Evolutionary conservation across 2,797 vertebrate genomes (phyloP).

Genomic region (Takifugu ocellatus): DNA sequence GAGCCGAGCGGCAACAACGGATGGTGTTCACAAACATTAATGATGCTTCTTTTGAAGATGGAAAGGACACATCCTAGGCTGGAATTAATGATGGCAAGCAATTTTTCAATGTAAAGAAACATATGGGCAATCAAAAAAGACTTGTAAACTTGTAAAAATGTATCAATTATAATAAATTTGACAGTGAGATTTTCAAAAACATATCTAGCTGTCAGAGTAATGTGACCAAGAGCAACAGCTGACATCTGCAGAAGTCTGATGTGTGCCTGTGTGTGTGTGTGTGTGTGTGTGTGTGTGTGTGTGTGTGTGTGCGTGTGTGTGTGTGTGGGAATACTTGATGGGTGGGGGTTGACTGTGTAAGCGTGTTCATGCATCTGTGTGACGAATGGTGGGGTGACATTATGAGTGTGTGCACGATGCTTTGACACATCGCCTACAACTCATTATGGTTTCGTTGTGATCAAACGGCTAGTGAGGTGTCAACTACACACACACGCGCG

Average conservation of each 20-base stretch:
- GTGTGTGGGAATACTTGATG: neutral
- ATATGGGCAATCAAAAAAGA: no score
- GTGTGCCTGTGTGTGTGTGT: constrained; percentile 21
- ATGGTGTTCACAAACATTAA: constrained; percentile 2
- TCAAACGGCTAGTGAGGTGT: constrained; percentile 68
- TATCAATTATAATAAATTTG: constrained; percentile 22
- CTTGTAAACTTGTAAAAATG: no score
- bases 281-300: constrained; percentile 6
- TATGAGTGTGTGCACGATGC: constrained; percentile 59
- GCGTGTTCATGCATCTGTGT: constrained; percentile 27
- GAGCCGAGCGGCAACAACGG: neutral
- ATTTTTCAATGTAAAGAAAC: no score
- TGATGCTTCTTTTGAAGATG: neutral
- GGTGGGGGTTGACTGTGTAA: constrained; percentile 2
- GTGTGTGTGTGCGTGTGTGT: constrained; percentile 26
- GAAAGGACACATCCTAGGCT: no score
- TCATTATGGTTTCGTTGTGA: constrained; percentile 75
- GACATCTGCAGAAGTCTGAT: constrained; percentile 47
- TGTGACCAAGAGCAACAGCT: constrained; percentile 61
- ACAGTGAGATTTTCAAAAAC: constrained; percentile 35
- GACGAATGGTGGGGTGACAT: constrained; percentile 58
- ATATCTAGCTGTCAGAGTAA: constrained; percentile 58
- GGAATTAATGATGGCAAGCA: no score
- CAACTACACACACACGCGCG: constrained; percentile 43
- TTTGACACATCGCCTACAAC: constrained; percentile 69